phyloP scores from a whole-genome alignment of 2,888 invertebrate species.

The Automeris io region DNA sequence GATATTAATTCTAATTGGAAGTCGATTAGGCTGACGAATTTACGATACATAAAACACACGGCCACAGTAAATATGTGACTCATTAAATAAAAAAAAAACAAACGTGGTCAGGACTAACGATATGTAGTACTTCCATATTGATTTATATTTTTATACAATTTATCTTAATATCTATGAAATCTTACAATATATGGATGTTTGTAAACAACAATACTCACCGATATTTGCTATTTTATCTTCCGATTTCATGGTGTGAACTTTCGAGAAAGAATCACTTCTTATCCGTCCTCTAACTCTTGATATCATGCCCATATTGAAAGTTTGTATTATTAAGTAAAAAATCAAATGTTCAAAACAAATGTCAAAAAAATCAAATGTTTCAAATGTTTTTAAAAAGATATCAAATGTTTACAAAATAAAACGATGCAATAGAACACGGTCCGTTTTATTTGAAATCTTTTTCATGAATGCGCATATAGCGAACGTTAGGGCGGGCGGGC shows the following conservation, averaged over 20 bases:
- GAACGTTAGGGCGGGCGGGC: slow-evolving; percentile 22
- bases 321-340: not conserved
- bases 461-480: slow-evolving; percentile 58
- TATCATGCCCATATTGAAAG: slow-evolving; percentile 80
- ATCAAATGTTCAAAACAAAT: not conserved
- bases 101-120: no score
- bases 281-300: slow-evolving; percentile 82
- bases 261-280: slow-evolving; percentile 79
- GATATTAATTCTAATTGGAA: no score
- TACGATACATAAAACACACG: no score
- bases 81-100: no score
- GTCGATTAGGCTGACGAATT: no score
- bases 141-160: no score
- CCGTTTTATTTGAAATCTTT: slow-evolving; percentile 41
- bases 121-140: no score
- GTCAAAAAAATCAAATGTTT: no score
- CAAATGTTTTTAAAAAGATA: no score
- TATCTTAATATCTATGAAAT: no score
- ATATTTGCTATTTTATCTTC: slow-evolving; percentile 84
- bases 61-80: no score
- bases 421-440: slow-evolving; percentile 14
- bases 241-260: slow-evolving; percentile 77
- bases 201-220: slow-evolving; percentile 54
- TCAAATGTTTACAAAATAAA: slow-evolving; percentile 11
- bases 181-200: no score